A percentile compares a stretch with the other conserved stretches of the same genome.
phyloP scores from a whole-genome alignment of 2,113 vertebrate genomes.

The Heloderma charlesbogerti region DNA sequence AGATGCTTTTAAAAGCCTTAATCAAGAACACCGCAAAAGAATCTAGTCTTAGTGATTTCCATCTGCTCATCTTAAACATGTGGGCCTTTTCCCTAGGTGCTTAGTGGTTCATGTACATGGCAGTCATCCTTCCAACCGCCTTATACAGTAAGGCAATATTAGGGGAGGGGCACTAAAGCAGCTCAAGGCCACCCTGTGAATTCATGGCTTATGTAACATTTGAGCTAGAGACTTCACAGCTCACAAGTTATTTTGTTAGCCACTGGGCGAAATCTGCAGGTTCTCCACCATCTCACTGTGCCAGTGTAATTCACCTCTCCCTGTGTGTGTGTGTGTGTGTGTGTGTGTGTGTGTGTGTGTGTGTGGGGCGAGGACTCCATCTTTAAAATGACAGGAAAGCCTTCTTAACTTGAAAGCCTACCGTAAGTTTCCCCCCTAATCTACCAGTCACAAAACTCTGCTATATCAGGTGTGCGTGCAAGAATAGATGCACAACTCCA shows the following conservation, averaged over 20 bases:
- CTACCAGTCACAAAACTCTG: constrained; percentile 60
- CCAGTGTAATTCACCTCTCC: constrained; percentile 28
- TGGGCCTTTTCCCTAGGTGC: neutral
- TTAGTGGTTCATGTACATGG: neutral
- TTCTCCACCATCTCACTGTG: neutral
- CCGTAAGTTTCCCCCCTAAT: constrained; percentile 35
- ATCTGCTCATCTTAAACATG: neutral
- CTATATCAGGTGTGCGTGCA: constrained; percentile 69
- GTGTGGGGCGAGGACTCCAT: constrained; percentile 34
- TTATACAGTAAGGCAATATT: neutral
- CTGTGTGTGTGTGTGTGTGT: neutral
- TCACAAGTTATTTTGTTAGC: neutral
- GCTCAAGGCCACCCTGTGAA: neutral
- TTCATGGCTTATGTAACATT: neutral
- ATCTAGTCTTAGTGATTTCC: neutral
- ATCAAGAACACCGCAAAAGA: neutral
- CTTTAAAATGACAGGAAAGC: constrained; percentile 39
- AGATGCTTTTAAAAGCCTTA: neutral
- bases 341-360: neutral
- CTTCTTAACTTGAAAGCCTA: constrained; percentile 26
- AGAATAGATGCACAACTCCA: constrained; percentile 70
- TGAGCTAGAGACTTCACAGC: neutral
- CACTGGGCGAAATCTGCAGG: no score
- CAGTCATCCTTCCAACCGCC: neutral
- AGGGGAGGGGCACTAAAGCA: neutral